A percentile compares a stretch with the other conserved stretches of the same genome.
These are phyloP conservation scores for Mermis nigrescens DNA, from an alignment of 2,888 invertebrate species.

Conservation along the genomic window DNA sequence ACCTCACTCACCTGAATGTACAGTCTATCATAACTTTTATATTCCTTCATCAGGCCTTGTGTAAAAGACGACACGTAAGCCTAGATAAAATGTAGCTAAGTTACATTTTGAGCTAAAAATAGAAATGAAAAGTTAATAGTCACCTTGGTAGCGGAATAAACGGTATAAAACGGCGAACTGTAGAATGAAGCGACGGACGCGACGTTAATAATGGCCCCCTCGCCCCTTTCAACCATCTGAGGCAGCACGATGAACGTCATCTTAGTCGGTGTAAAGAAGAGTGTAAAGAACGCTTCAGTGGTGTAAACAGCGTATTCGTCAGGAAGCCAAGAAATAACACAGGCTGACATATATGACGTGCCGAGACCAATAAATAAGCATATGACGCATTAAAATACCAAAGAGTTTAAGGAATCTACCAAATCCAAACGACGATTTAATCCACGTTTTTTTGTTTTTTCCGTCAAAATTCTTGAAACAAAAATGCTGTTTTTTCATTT, in stretches of 20 bases:
- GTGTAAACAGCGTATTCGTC: neutral
- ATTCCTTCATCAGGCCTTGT: neutral
- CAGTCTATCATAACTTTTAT: neutral
- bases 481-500: too few species aligned
- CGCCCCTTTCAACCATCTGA: conserved; percentile 55
- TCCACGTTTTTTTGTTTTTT: too few species aligned
- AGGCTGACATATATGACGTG: neutral
- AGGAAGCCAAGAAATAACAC: conserved; percentile 2
- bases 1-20: too few species aligned
- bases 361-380: too few species aligned
- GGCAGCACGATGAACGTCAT: conserved; percentile 70
- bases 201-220: conserved; percentile 71
- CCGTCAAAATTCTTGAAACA: too few species aligned
- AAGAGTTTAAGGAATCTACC: too few species aligned
- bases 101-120: neutral
- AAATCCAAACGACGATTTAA: too few species aligned
- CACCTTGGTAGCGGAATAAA: conserved; percentile 78
- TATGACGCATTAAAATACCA: too few species aligned
- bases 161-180: conserved; percentile 59
- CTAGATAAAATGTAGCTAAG: neutral
- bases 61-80: neutral
- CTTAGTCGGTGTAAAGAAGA: conserved; percentile 25
- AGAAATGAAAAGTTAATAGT: neutral
- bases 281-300: conserved; percentile 18
- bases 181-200: conserved; percentile 60